Conservation (phyloP, 2,888 invertebrate species). For the Anthrax anthrax region DNA sequence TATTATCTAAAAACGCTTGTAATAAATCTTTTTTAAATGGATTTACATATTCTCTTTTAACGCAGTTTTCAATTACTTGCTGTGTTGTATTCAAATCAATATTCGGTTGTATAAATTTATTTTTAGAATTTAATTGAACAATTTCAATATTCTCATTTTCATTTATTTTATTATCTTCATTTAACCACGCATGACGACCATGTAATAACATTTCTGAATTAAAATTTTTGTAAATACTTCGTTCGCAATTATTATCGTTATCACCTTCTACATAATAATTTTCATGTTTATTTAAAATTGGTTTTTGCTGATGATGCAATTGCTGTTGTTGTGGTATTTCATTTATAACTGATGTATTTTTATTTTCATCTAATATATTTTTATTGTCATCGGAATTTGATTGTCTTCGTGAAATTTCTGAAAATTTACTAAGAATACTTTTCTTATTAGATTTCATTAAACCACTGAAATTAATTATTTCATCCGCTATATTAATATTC, state of each 20-base stretch:
- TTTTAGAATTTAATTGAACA: slow-evolving; percentile 12
- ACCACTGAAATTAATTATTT: neutral
- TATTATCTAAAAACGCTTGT: slow-evolving; percentile 50
- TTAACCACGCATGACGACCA: neutral
- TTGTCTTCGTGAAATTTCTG: slow-evolving; percentile 5
- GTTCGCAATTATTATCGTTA: neutral
- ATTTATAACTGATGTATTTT: too few species aligned
- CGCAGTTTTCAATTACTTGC: slow-evolving; percentile 16
- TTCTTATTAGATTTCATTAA: neutral
- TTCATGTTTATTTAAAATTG: too few species aligned
- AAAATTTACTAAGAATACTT: slow-evolving; percentile 6
- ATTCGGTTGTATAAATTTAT: neutral
- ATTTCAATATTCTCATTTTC: slow-evolving; percentile 5
- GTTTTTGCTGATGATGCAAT: too few species aligned
- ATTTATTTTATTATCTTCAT: slow-evolving; percentile 1
- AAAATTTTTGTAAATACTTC: neutral
- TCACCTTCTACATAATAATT: too few species aligned
- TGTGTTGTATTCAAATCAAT: slow-evolving; percentile 19
- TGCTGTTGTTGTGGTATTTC: too few species aligned
- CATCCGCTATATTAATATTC: too few species aligned
- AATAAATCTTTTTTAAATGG: slow-evolving; percentile 66
- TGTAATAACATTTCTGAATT: neutral
- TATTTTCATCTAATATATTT: too few species aligned
- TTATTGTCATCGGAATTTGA: too few species aligned
- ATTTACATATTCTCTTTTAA: slow-evolving; percentile 40